Conservation (phyloP, 2,113 vertebrate genomes). For the Scolopax mira region DNA sequence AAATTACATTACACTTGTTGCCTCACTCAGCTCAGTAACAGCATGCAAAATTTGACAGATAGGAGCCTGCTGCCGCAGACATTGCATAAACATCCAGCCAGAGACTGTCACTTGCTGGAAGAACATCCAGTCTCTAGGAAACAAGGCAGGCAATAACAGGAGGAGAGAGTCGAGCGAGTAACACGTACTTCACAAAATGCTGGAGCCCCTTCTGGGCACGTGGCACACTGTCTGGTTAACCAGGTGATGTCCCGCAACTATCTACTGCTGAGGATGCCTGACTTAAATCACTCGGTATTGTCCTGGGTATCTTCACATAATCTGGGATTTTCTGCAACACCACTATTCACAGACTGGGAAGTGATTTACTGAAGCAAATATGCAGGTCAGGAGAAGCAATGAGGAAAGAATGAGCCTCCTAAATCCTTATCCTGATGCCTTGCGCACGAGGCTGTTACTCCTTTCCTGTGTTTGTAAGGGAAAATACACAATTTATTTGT, state of each 20-base stretch:
- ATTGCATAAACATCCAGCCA: neutral
- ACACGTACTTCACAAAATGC: neutral
- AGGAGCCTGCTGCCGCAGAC: slow-evolving; percentile 19
- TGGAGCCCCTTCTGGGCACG: neutral
- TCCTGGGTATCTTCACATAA: neutral
- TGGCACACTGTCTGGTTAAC: neutral
- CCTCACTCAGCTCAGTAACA: neutral
- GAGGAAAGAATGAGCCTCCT: neutral
- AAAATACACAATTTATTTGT: neutral
- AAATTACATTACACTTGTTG: slow-evolving; percentile 15
- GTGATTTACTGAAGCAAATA: neutral
- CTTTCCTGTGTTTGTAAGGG: neutral
- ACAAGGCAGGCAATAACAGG: neutral
- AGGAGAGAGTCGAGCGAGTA: neutral
- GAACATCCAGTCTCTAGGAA: slow-evolving; percentile 21
- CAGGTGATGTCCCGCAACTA: neutral
- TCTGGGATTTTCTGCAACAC: neutral
- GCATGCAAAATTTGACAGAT: neutral
- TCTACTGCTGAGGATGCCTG: neutral
- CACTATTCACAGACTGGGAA: neutral
- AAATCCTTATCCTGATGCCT: neutral
- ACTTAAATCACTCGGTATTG: neutral
- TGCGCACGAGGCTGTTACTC: neutral
- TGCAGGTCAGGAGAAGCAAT: neutral
- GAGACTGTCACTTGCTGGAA: slow-evolving; percentile 6